Evolutionary conservation across 2,113 vertebrate species (phyloP).

Genomic region (Craseonycteris thonglongyai): DNA sequence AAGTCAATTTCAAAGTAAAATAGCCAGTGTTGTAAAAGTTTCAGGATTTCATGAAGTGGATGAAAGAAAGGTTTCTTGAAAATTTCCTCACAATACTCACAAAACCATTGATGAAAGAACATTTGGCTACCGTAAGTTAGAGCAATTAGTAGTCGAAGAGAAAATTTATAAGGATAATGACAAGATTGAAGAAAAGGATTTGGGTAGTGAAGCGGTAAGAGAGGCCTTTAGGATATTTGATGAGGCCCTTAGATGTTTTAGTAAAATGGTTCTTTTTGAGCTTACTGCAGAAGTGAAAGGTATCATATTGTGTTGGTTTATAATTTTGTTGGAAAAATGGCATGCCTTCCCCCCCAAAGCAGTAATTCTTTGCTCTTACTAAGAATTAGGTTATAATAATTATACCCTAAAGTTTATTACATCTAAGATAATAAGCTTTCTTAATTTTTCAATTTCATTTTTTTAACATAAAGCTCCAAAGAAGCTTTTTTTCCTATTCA

Average conservation of each 20-base stretch:
- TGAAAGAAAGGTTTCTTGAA: background rate
- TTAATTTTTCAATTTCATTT: background rate
- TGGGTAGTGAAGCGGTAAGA: background rate
- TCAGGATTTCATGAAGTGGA: background rate
- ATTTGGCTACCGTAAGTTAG: background rate
- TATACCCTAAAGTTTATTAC: background rate
- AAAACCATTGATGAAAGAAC: background rate
- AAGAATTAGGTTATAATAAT: background rate
- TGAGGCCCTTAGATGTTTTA: background rate
- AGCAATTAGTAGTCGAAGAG: background rate
- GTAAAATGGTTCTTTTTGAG: background rate
- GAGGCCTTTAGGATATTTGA: background rate
- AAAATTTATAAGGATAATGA: background rate
- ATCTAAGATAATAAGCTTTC: background rate
- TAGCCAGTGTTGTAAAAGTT: background rate
- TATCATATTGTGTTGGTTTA: background rate
- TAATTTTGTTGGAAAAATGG: background rate
- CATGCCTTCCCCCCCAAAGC: background rate
- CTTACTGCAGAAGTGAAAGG: background rate
- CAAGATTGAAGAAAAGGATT: background rate
- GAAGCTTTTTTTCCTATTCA: background rate
- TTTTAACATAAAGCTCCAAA: background rate
- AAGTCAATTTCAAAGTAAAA: slow-evolving; percentile 12
- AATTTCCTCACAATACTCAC: background rate
- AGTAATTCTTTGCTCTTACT: background rate